Evolutionary conservation across 2,797 vertebrate genomes (phyloP).

Genomic region (Pseudopleuronectes americanus): DNA sequence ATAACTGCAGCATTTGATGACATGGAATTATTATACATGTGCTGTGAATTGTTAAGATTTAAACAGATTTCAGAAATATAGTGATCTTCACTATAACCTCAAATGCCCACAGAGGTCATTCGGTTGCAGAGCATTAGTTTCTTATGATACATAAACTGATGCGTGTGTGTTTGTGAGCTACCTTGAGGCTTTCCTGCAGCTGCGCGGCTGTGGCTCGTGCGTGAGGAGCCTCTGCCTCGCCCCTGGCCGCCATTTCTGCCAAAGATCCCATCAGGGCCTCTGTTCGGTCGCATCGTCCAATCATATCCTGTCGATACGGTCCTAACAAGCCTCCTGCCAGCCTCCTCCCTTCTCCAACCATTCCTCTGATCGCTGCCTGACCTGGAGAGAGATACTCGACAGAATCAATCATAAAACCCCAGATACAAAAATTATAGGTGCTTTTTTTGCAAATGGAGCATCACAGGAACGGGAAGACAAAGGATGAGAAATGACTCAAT

Average conservation of each 20-base stretch:
- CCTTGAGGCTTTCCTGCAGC: constrained; percentile 95
- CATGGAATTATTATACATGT: neutral
- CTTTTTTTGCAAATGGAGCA: constrained; percentile 18
- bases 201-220: constrained; percentile 91
- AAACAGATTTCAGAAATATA: neutral
- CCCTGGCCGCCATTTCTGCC: constrained; percentile 91
- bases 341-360: constrained; percentile 95
- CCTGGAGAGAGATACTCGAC: constrained; percentile 77
- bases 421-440: neutral
- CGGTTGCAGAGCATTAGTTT: neutral
- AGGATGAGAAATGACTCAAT: neutral
- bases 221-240: constrained; percentile 93
- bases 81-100: no score
- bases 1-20: no score
- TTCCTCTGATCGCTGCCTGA: constrained; percentile 96
- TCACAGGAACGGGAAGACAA: neutral
- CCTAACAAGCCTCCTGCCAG: constrained; percentile 94
- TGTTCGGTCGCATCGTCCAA: constrained; percentile 92
- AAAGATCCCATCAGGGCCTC: constrained; percentile 93
- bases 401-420: constrained; percentile 8
- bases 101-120: neutral
- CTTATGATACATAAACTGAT: neutral
- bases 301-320: constrained; percentile 94
- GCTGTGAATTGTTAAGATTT: no score
- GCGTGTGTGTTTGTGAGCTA: constrained; percentile 62